Evolutionary conservation across 2,797 vertebrate genomes (phyloP).

Genomic region (Xiphophorus birchmanni): DNA sequence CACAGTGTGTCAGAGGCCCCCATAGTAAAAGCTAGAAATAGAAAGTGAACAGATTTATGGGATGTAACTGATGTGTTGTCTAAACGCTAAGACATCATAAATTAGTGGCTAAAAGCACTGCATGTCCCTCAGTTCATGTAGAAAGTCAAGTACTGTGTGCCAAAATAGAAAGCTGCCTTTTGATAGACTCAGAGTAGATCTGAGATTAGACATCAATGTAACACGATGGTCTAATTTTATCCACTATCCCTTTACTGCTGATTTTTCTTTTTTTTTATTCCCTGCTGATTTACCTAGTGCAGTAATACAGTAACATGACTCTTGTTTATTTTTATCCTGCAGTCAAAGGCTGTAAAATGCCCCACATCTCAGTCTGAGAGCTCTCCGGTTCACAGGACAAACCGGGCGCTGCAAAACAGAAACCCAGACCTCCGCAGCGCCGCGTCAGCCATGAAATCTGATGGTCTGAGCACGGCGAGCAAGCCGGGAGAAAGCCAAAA

Average conservation of each 20-base stretch:
- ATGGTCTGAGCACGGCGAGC: constrained; percentile 86
- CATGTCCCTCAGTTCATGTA: constrained; percentile 22
- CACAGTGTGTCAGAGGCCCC: constrained; percentile 8
- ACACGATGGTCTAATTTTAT: constrained; percentile 14
- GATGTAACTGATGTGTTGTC: constrained; percentile 28
- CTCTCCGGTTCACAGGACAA: constrained; percentile 73
- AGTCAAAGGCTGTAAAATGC: constrained; percentile 85
- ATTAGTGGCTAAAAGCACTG: constrained; percentile 19
- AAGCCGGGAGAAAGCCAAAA: constrained; percentile 84
- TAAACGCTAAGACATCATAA: constrained; percentile 29
- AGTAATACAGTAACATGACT: constrained; percentile 19
- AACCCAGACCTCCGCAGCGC: constrained; percentile 64
- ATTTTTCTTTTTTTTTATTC: constrained; percentile 12
- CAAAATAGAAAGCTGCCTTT: constrained; percentile 1
- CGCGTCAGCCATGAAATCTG: constrained; percentile 93
- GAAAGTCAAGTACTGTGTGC: constrained; percentile 7
- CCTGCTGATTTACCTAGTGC: constrained; percentile 18
- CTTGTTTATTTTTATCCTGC: constrained; percentile 36
- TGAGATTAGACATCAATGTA: constrained; percentile 1
- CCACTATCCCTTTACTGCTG: constrained; percentile 7
- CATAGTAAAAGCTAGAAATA: constrained; percentile 7
- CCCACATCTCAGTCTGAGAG: constrained; percentile 75
- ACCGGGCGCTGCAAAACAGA: constrained; percentile 64
- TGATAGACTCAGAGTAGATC: background rate
- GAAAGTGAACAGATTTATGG: constrained; percentile 48